Base-by-base conservation (phyloP, 2,888 invertebrate species). In the Agrilus mali region DNA sequence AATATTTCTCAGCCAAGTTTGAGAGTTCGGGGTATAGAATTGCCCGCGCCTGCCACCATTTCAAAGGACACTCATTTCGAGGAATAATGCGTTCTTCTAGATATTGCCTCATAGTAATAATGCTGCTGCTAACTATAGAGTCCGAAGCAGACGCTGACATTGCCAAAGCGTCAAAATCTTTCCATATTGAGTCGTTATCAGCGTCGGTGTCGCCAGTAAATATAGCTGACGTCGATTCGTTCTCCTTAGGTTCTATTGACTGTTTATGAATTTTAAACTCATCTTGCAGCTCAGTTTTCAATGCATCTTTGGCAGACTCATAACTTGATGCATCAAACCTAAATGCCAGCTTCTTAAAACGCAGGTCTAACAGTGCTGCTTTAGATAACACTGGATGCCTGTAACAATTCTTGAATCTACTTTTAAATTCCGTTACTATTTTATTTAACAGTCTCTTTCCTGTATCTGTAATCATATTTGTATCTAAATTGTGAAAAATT, bases 261-360 rank as follows among this genome's bases (percentile, higher is more conserved):
- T 44, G 49, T 20, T 50, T 34, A n/a, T 47, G 35, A 44, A 31
- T 44, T 47, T 53, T 48, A 33, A 50, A 46, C 31, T 47, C 44
- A 22, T 53, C 52, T 51, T 53, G 38, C 44, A 53, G 47, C 50
- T 53, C 50, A 49, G 47, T 49, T 52, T 50, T 52, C 46, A 52
- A 20, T 20, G 20, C 20, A 20, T 20, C 20, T 20, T 47, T 46
- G 53, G 42, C n/a, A n/a, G n/a, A n/a, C n/a, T n/a, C n/a, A n/a
- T n/a, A n/a, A n/a, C n/a, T n/a, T n/a, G n/a, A n/a, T n/a, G n/a
- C n/a, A n/a, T n/a, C n/a, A n/a, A n/a, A n/a, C n/a, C n/a, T n/a
- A n/a, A n/a, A n/a, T n/a, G n/a, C n/a, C n/a, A n/a, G n/a, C n/a
- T n/a, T n/a, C n/a, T n/a, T n/a, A n/a, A n/a, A n/a, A n/a, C n/a